These are phyloP conservation scores for Caenorhabditis afra DNA, from an alignment of 2,888 invertebrate genomes.

Conservation along the genomic window DNA sequence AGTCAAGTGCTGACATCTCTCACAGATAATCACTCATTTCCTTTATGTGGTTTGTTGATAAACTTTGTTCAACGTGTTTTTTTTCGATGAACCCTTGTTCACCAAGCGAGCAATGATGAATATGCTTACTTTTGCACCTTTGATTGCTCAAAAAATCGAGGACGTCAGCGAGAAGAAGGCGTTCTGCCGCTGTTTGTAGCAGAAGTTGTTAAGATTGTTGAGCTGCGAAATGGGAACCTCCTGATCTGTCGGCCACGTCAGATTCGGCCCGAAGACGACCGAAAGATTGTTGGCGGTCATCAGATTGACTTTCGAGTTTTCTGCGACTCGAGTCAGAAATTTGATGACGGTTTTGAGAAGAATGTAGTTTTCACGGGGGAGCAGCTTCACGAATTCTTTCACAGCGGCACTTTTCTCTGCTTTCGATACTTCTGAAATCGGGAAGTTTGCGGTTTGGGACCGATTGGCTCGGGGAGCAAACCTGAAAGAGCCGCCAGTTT, in stretches of 20 bases:
- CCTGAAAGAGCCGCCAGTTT: slow-evolving; percentile 69
- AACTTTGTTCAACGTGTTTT: no score
- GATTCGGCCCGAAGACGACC: slow-evolving; percentile 94
- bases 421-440: slow-evolving; percentile 70
- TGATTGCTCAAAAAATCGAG: no score
- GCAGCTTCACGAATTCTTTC: slow-evolving; percentile 71
- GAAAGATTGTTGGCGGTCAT: slow-evolving; percentile 94
- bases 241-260: slow-evolving; percentile 87
- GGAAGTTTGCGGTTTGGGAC: no score
- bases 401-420: slow-evolving; percentile 71
- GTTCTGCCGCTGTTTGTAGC: no score
- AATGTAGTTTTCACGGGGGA: slow-evolving; percentile 75
- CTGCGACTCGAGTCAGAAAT: slow-evolving; percentile 78
- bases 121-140: no score
- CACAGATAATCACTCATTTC: no score
- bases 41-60: no score
- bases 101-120: no score
- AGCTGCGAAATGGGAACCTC: slow-evolving; percentile 79
- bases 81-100: no score
- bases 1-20: no score
- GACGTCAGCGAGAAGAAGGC: no score
- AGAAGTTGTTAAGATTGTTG: slow-evolving; percentile 80
- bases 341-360: slow-evolving; percentile 76
- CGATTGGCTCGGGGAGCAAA: slow-evolving; percentile 13
- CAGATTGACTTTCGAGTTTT: slow-evolving; percentile 87